Evolutionary conservation across 2,797 vertebrate genomes (phyloP).

Genomic region (Muraenolepis orangiensis): DNA sequence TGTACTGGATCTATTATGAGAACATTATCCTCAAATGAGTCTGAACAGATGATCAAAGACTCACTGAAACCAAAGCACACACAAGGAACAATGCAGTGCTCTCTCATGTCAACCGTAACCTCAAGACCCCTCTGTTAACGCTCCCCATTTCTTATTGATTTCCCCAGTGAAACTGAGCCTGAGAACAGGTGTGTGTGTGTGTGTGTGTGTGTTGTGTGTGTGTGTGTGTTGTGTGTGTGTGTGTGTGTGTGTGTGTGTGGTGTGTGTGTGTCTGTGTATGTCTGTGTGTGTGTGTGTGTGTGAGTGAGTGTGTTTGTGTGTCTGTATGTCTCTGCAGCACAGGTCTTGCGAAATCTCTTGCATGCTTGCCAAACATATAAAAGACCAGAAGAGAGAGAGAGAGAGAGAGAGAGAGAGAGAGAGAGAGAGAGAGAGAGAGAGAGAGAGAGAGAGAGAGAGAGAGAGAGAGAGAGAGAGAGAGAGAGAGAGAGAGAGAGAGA

Average conservation of each 20-base stretch:
- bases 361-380: neutral
- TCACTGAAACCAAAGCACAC: neutral
- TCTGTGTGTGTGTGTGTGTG: constrained; percentile 1
- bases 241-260: neutral
- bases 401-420: too few relatives aligned
- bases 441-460: neutral
- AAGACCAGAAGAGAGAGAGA: neutral
- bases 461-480: neutral
- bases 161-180: neutral
- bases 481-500: too few relatives aligned
- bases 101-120: neutral
- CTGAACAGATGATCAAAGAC: neutral
- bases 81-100: neutral
- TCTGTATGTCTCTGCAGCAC: neutral
- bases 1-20: neutral
- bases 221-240: too few relatives aligned
- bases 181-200: too few relatives aligned
- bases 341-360: neutral
- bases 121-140: neutral
- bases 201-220: neutral
- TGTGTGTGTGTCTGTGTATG: neutral
- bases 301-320: neutral
- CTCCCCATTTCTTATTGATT: neutral
- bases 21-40: neutral
- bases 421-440: too few relatives aligned